These are phyloP conservation scores for Eupeodes corollae DNA, from an alignment of 1,140 invertebrate species.

Conservation along the genomic window DNA sequence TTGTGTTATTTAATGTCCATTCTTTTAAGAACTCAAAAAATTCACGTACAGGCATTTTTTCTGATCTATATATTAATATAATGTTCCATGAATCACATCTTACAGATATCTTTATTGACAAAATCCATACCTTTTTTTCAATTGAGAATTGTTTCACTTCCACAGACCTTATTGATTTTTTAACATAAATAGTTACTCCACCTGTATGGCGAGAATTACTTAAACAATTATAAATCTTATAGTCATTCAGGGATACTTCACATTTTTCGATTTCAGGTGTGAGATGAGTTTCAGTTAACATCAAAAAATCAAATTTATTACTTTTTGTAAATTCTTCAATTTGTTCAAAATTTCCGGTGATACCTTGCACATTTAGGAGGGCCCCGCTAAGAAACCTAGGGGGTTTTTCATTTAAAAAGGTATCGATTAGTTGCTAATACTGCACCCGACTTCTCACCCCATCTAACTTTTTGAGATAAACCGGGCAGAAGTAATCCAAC, in stretches of 20 bases:
- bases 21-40: background rate
- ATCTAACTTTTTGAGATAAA: background rate
- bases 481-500: background rate
- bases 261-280: conserved; percentile 1
- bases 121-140: background rate
- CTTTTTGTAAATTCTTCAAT: conserved; percentile 3
- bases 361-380: conserved; percentile 4
- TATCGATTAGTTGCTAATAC: background rate
- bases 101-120: background rate
- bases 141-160: background rate
- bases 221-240: conserved; percentile 3
- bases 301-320: conserved; percentile 1
- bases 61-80: background rate
- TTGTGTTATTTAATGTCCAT: background rate
- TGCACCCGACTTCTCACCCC: background rate
- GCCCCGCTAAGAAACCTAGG: background rate
- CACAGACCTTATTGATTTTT: background rate
- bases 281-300: conserved; percentile 5
- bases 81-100: background rate
- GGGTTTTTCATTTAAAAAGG: background rate
- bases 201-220: conserved; percentile 3
- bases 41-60: background rate
- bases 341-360: conserved; percentile 5
- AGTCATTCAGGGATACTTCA: conserved; percentile 5
- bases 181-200: conserved; percentile 8